These are phyloP conservation scores for Hemitrygon akajei DNA, from an alignment of 2,797 vertebrate genomes.

Conservation along the genomic window DNA sequence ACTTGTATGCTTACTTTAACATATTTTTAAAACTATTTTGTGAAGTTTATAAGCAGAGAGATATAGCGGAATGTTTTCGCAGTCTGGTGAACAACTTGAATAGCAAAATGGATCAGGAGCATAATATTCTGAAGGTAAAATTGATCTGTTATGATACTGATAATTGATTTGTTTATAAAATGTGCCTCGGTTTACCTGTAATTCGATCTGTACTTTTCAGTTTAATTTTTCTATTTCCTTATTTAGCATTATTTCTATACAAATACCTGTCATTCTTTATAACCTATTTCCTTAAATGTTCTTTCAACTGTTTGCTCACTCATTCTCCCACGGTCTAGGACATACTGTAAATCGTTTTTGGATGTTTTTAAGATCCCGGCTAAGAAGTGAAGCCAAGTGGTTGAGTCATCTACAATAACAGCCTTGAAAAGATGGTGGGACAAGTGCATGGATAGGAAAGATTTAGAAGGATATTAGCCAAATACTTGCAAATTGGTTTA, in stretches of 20 bases:
- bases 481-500: no score
- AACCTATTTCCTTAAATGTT: background rate
- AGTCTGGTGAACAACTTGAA: background rate
- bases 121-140: background rate
- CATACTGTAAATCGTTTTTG: background rate
- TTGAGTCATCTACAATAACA: no score
- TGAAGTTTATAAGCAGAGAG: background rate
- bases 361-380: background rate
- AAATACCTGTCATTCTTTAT: background rate
- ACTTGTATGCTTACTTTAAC: background rate
- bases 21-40: background rate
- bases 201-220: background rate
- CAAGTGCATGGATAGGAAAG: no score
- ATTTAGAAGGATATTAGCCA: no score
- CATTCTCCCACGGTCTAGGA: background rate
- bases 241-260: background rate
- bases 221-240: background rate
- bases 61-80: background rate
- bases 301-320: background rate
- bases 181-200: background rate
- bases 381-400: background rate
- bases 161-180: background rate
- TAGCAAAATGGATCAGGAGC: background rate
- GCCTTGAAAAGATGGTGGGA: no score
- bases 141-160: background rate